Evolutionary conservation across 1,140 invertebrate species (phyloP).

Genomic region (Megathymus violae): DNA sequence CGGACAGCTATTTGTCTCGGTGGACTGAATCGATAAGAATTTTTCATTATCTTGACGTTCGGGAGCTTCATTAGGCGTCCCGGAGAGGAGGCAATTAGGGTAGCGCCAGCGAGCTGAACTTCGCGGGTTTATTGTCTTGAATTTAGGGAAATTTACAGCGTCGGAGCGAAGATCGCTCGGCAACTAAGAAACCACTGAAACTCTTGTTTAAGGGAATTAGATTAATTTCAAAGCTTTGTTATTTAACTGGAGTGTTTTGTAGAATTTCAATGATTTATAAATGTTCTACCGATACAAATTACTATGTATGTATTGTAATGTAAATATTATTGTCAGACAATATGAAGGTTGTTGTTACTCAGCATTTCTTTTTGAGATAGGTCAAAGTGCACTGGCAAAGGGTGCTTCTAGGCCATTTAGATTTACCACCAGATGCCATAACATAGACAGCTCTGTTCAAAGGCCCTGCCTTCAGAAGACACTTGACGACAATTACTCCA

Average conservation of each 20-base stretch:
- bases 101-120: conserved; percentile 26
- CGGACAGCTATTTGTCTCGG: conserved; percentile 32
- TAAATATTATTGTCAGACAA: too few relatives aligned
- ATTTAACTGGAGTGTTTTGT: conserved; percentile 4
- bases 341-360: too few relatives aligned
- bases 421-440: too few relatives aligned
- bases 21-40: conserved; percentile 34
- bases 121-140: conserved; percentile 26
- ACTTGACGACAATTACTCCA: too few relatives aligned
- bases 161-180: neutral
- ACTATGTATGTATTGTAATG: neutral
- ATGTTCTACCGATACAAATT: neutral
- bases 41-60: conserved; percentile 38
- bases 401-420: too few relatives aligned
- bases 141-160: conserved; percentile 16
- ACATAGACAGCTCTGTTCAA: too few relatives aligned
- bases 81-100: conserved; percentile 43
- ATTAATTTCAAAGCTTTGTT: conserved; percentile 19
- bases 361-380: too few relatives aligned
- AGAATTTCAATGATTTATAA: conserved; percentile 7
- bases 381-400: too few relatives aligned
- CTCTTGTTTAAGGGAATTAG: conserved; percentile 18
- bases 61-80: conserved; percentile 38
- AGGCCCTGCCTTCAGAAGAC: too few relatives aligned
- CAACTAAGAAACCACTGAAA: conserved; percentile 18